Evolutionary conservation across 2,888 invertebrate genomes (phyloP), one percentile per base, ranked within the genome.

Genomic region (Empis stercorea): DNA sequence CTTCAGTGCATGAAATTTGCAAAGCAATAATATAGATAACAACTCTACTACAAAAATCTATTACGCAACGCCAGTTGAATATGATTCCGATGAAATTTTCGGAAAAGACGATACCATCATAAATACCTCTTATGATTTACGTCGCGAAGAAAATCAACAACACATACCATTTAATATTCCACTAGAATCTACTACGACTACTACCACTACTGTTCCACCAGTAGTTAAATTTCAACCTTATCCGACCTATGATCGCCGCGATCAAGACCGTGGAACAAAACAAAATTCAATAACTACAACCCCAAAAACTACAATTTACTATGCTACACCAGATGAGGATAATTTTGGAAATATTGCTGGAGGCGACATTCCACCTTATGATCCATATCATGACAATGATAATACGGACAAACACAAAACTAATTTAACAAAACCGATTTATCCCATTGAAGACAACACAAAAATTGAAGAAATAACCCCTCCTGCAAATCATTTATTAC

Each of bases 241-340:
- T 27, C 23, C 23, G 9, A 27, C 7, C 9, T 27, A 27, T 27
- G 9, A 27, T 27, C 23, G 7, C 7, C 23, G 23, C 4, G 23
- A 27, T 27, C 23, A 27, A 27, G 23, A 7, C 2, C 2, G 2
- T 9, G 23, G 2, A 27, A 9, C 7, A 27, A 9, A 27, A 27
- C 4, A 27, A 2, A 27, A 4, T 7, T 4, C 23, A 9, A 4
- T 6, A 27, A 27, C 5, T 27, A 27, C 23, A 27, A 27, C 23
- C 23, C 46, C 51, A 11, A 36, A 15, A 14, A 43, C 42, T 11
- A 46, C 17, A 17, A 54, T 52, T 45, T 63, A 61, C 46, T 63
- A 63, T 49, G 62, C 64, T 17, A 58, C 62, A 48, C 65, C 64
- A 10, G 60, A 60, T n/a, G 53, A 60, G 36, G 56, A 59, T 47